Evolutionary conservation across 2,888 invertebrate genomes (phyloP).

Genomic region (Oxyscelio sp.): DNA sequence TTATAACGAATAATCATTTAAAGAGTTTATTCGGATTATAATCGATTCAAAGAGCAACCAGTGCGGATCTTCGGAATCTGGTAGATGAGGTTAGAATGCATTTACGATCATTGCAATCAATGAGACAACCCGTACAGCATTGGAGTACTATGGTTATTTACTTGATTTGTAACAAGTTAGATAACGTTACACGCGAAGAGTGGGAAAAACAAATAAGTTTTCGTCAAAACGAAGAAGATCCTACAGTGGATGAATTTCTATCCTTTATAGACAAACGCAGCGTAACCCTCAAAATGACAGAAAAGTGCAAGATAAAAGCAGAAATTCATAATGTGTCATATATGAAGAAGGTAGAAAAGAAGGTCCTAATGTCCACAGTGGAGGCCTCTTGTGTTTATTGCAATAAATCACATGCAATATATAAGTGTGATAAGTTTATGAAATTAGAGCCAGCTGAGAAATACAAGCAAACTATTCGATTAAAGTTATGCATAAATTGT

Average conservation of each 20-base stretch:
- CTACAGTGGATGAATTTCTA: not conserved
- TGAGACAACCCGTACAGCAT: constrained; percentile 11
- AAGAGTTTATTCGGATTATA: constrained; percentile 27
- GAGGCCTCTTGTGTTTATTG: not conserved
- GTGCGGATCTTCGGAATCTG: not conserved
- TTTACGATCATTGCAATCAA: constrained; percentile 7
- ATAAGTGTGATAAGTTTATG: constrained; percentile 4
- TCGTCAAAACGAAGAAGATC: not conserved
- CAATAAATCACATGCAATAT: constrained; percentile 4
- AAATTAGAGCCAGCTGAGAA: not conserved
- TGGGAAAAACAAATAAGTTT: constrained; percentile 33
- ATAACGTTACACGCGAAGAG: constrained; percentile 16
- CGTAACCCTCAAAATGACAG: not conserved
- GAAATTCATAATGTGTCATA: too few relatives aligned
- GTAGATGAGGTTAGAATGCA: constrained; percentile 29
- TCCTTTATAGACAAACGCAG: not conserved
- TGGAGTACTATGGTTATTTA: constrained; percentile 28
- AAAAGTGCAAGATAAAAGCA: not conserved
- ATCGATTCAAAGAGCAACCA: not conserved
- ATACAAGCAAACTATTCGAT: not conserved
- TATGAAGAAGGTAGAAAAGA: too few relatives aligned
- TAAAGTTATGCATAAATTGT: constrained; percentile 33
- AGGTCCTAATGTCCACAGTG: too few relatives aligned
- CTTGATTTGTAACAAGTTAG: constrained; percentile 26
- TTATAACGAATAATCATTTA: constrained; percentile 32